A percentile compares a stretch with the other conserved stretches of the same genome.
phyloP scores from a whole-genome alignment of 2,888 invertebrate genomes.

The Chaetogeoica ovagalla region DNA sequence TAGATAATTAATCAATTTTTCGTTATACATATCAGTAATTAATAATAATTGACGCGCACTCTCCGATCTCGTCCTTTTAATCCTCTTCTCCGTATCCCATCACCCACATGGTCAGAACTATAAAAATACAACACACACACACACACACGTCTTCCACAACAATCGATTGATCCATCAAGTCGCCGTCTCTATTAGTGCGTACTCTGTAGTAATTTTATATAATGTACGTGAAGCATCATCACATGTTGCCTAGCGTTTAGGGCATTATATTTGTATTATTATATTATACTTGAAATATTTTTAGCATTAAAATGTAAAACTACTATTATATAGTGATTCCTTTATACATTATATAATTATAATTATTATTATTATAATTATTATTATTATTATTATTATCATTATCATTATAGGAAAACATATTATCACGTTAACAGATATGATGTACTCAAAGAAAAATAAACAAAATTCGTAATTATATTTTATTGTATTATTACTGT shows the following conservation, averaged over 20 bases:
- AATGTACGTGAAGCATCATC: too few relatives aligned
- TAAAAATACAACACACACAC: conserved; percentile 1
- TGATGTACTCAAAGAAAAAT: too few relatives aligned
- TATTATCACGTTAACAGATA: too few relatives aligned
- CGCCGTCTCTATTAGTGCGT: neutral
- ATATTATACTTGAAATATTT: too few relatives aligned
- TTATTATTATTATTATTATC: too few relatives aligned
- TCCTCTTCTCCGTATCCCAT: neutral
- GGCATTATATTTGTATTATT: conserved; percentile 2
- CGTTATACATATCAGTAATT: conserved; percentile 38
- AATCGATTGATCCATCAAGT: neutral
- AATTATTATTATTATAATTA: too few relatives aligned
- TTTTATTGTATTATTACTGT: too few relatives aligned
- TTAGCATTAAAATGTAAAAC: too few relatives aligned
- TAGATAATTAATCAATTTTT: conserved; percentile 31
- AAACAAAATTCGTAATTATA: too few relatives aligned
- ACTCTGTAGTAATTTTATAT: conserved; percentile 13
- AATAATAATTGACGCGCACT: neutral
- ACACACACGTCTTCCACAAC: conserved; percentile 29
- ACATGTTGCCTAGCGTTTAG: neutral
- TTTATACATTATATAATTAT: too few relatives aligned
- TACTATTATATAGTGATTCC: too few relatives aligned
- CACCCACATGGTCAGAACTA: neutral
- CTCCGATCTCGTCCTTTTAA: neutral
- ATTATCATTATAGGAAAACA: too few relatives aligned